Base-by-base conservation (phyloP, 2,797 vertebrate genomes). In the Gadopsis marmoratus region DNA sequence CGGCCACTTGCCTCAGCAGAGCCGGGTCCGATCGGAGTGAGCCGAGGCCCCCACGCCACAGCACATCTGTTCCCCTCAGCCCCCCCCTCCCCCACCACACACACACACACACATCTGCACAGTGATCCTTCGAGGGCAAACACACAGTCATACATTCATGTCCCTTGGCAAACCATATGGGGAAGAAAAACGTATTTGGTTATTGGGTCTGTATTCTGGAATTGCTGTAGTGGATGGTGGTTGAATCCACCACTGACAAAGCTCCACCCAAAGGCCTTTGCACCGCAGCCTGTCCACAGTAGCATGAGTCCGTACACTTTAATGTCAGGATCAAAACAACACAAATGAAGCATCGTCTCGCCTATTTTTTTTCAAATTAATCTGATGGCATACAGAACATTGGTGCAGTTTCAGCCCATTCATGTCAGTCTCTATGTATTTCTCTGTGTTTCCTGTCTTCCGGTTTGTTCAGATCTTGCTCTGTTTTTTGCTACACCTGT, bases 1-100 rank as follows among this genome's bases (percentile, higher is more conserved):
- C 81, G 69, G 90, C 92, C 93, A 93, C 91, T 93, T 91, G 88
- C 84, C 79, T 87, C 73, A 33, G 83, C 70, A 31, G 62, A 78
- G 84, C 71, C 1, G 9, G 55, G 75, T 64, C 72, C 16, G 71
- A 79, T 91, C 78, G 58, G 61, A 54, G 51, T 41, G 68, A 82
- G 80, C 13, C 7, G 63, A 80, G 55, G 58, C 54, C 64, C 55
- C 62, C 63, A n/a, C n/a, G 12, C 71, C 58, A 16, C 51, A 69
- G 41, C 88, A 87, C 91, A 93, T 89, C 92, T 94, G 93, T 82
- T 86, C 72, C 33, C 31, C 67, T 50, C 19, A 43, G n/a, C 13
- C 21, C 61, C n/a, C 17, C 4, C 47, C 19, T 19, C 31, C 66
- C 66, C 54, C 14, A 41, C 31, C 55, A 26, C 26, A 26, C 26